Conservation (phyloP, 1,140 invertebrate species). For the Diploscapter pachys region DNA sequence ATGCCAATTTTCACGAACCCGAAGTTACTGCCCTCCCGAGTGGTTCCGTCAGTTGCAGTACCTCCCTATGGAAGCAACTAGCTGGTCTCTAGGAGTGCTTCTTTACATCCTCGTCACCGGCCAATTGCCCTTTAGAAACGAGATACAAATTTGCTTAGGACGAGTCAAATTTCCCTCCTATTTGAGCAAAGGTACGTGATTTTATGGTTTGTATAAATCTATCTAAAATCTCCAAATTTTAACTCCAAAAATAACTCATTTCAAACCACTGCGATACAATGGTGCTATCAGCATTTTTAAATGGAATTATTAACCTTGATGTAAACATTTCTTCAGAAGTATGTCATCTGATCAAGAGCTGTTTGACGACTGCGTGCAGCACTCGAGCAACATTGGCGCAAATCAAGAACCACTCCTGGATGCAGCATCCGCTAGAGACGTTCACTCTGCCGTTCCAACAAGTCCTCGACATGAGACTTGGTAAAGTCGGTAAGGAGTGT, state of each 20-base stretch:
- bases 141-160: constrained; percentile 40
- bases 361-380: constrained; percentile 22
- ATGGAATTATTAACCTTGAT: not conserved
- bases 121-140: constrained; percentile 36
- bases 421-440: constrained; percentile 4
- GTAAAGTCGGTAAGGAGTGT: not conserved
- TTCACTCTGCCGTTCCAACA: constrained; percentile 17
- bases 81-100: constrained; percentile 45
- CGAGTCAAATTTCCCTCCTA: constrained; percentile 33
- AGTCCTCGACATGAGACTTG: constrained; percentile 20
- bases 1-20: constrained; percentile 34
- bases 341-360: constrained; percentile 30
- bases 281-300: not conserved
- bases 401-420: constrained; percentile 26
- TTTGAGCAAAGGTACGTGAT: constrained; percentile 30
- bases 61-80: constrained; percentile 45
- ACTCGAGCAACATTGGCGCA: constrained; percentile 17
- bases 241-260: too few species aligned
- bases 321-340: constrained; percentile 7
- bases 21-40: constrained; percentile 50
- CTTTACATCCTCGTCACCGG: constrained; percentile 50
- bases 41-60: constrained; percentile 49
- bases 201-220: not conserved
- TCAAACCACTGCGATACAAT: too few species aligned
- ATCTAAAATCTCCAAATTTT: not conserved